Conservation (phyloP, 2,113 vertebrate species). For the Pluvialis apricaria region DNA sequence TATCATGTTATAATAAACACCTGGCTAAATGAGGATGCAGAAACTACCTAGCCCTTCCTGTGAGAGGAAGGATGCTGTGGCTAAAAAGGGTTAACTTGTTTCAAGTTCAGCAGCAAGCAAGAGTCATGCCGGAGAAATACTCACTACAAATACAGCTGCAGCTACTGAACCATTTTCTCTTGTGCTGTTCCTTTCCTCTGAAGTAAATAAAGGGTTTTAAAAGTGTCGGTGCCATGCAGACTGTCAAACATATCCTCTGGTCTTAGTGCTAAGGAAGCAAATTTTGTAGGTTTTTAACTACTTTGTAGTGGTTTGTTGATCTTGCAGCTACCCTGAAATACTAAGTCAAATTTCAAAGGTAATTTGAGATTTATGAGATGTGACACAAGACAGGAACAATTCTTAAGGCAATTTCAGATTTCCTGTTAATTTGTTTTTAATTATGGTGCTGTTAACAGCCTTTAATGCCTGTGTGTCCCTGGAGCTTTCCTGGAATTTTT, state of each 20-base stretch:
- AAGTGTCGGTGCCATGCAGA: background rate
- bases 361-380: conserved; percentile 34
- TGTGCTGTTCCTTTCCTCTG: background rate
- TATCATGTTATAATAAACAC: background rate
- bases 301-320: background rate
- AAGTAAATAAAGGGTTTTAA: background rate
- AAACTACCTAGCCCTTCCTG: background rate
- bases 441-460: conserved; percentile 7
- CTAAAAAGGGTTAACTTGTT: background rate
- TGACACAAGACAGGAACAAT: conserved; percentile 19
- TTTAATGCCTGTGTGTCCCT: background rate
- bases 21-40: background rate
- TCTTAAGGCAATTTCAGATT: conserved; percentile 31
- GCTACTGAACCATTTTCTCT: background rate
- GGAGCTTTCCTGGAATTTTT: conserved; percentile 15
- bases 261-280: background rate
- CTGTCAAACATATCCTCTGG: background rate
- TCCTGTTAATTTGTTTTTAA: conserved; percentile 49
- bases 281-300: background rate
- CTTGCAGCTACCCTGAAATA: background rate
- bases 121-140: background rate
- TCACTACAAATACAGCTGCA: background rate
- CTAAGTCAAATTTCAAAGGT: conserved; percentile 9
- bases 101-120: background rate
- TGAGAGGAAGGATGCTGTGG: background rate